Base-by-base conservation (phyloP, 2,113 vertebrate genomes). In the Podarcis raffonei region DNA sequence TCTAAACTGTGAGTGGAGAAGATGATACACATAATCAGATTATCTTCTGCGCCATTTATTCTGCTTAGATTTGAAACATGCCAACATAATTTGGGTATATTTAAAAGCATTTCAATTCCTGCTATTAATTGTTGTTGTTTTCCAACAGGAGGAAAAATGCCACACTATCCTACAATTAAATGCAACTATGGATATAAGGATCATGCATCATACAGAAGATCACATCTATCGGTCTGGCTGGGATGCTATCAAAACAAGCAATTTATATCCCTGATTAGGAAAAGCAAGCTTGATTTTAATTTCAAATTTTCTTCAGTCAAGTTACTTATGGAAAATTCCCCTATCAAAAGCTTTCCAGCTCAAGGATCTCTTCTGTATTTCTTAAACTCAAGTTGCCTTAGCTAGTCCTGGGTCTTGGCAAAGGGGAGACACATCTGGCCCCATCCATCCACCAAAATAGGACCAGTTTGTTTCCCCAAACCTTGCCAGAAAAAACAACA, bases 11-110 rank as follows among this genome's bases (percentile, higher is more conserved):
- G 86, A 90, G 80, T 37, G 84, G 92, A 92, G 88, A 90, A 77
- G 89, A 87, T 86, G 90, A 94, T 83, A 65, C 87, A 89, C 66
- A 93, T 94, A 90, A 94, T 93, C 88, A 90, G 90, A 93, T 94
- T 93, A 92, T 90, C 93, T 92, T 89, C 88, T 92, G 88, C 79
- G 91, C 83, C 82, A 91, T 93, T 96, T 92, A 85, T 92, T 93
- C 90, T 84, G 89, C 87, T 92, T 92, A 82, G 59, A 82, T 89
- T 87, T 91, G 57, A 88, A 94, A 94, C 78, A 93, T 39, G 88
- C 53, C 57, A 85, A 13, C 32, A 6, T 25, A 39, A 22, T 11
- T 84, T 48, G 5, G 25, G 39, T 37, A 69, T 18, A 68, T 84
- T 84, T n/a, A 16, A 57, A 27, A 87, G 23, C 16, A 18, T 6